A percentile compares a stretch with the other conserved stretches of the same genome.
Evolutionary conservation across 2,797 vertebrate species (phyloP).

Genomic region (Trematomus bernacchii): DNA sequence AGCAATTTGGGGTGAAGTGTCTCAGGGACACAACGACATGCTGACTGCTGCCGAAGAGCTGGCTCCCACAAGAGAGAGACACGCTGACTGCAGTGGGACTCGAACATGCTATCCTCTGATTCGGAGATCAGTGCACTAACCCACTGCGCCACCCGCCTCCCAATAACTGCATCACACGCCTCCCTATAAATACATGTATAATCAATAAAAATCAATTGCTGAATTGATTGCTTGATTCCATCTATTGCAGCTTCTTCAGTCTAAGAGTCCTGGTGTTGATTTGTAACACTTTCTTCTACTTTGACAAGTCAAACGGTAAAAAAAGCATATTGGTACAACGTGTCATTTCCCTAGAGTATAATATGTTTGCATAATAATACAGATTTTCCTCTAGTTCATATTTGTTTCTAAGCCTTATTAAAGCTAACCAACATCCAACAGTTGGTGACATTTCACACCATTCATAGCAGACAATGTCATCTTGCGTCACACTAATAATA

Average conservation of each 20-base stretch:
- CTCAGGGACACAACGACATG: no score
- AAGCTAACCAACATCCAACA: conserved; percentile 8
- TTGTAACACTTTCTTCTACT: not conserved
- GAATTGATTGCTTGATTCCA: not conserved
- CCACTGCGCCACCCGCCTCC: no score
- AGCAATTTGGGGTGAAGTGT: no score
- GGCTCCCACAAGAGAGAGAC: no score
- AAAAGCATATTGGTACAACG: not conserved
- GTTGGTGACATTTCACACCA: conserved; percentile 5
- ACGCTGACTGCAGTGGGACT: no score
- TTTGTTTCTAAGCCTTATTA: conserved; percentile 18
- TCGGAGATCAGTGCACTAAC: no score
- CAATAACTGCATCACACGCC: not conserved
- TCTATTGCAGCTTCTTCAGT: not conserved
- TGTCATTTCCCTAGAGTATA: not conserved
- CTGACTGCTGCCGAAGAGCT: no score
- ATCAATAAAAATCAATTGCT: not conserved
- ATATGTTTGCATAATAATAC: conserved; percentile 6
- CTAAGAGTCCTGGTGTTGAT: not conserved
- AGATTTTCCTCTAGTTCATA: not conserved
- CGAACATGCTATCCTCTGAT: no score
- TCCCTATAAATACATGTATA: not conserved
- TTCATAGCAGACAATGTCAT: conserved; percentile 17
- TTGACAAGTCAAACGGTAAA: not conserved
- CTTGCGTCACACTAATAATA: conserved; percentile 15